Conservation (phyloP, 2,113 vertebrate genomes). For the Odontesthes bonariensis region DNA sequence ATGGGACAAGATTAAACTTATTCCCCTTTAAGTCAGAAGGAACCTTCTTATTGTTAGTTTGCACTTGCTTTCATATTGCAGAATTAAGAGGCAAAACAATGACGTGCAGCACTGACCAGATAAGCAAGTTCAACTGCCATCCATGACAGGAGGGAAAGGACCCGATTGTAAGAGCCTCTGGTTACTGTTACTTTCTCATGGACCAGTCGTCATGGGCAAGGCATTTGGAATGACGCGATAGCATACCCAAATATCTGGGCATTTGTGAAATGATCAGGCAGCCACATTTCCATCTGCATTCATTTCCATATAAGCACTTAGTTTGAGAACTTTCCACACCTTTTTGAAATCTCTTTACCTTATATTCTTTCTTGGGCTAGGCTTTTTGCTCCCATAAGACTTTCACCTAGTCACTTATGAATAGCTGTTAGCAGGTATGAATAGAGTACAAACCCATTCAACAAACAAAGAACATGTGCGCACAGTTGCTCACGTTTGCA, state of each 20-base stretch:
- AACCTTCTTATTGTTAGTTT: conserved; percentile 33
- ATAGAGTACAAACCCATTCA: not conserved
- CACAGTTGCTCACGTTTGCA: conserved; percentile 3
- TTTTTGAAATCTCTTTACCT: not conserved
- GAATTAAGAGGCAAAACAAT: conserved; percentile 16
- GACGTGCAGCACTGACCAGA: conserved; percentile 48
- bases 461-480: not conserved
- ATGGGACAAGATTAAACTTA: conserved; percentile 28
- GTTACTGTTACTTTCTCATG: conserved; percentile 43
- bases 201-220: conserved; percentile 60
- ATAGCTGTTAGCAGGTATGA: conserved; percentile 20
- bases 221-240: conserved; percentile 55
- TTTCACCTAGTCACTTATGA: not conserved
- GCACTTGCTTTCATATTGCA: conserved; percentile 46
- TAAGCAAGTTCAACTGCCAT: conserved; percentile 59
- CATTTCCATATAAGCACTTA: conserved; percentile 68
- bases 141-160: conserved; percentile 61
- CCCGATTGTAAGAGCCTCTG: conserved; percentile 29
- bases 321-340: conserved; percentile 21
- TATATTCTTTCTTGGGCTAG: not conserved
- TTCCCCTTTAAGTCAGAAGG: conserved; percentile 35
- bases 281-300: conserved; percentile 67
- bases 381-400: conserved; percentile 18
- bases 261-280: conserved; percentile 52
- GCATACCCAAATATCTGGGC: conserved; percentile 60